Percentiles rank a stretch among this genome's conserved stretches.
Conservation (phyloP, 2,797 vertebrate genomes). For the Karalla daura region DNA sequence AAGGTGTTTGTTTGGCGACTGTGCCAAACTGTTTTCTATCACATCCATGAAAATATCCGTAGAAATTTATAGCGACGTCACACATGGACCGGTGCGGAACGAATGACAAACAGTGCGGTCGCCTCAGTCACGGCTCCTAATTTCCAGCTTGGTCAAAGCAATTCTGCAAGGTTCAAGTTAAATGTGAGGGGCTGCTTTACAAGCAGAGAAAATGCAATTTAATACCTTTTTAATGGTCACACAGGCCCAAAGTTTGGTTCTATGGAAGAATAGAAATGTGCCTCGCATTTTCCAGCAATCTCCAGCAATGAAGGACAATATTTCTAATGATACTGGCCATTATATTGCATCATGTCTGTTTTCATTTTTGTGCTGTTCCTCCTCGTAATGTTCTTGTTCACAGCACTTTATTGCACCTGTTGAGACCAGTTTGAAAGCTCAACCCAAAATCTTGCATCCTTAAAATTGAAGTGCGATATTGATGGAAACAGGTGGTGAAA, state of each 20-base stretch:
- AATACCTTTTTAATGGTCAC: neutral
- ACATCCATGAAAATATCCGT: conserved; percentile 1
- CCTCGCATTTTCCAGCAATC: too few species aligned
- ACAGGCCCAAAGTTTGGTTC: neutral
- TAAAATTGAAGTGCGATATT: neutral
- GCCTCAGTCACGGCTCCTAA: neutral
- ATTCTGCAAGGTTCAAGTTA: neutral
- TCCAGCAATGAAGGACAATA: neutral
- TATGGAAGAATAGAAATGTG: neutral
- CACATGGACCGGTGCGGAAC: neutral
- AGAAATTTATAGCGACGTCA: neutral
- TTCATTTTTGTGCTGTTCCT: too few species aligned
- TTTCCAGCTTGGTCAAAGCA: neutral
- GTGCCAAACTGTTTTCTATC: conserved; percentile 15
- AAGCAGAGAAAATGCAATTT: neutral
- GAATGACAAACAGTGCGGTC: neutral
- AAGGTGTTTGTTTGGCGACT: conserved; percentile 17
- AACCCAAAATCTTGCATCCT: too few species aligned
- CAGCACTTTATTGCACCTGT: too few species aligned
- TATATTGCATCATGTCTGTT: too few species aligned
- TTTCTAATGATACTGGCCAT: neutral
- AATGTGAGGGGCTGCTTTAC: neutral
- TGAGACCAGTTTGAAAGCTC: too few species aligned
- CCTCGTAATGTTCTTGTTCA: too few species aligned
- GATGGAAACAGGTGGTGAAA: neutral